Conservation (phyloP, 2,113 vertebrate species). For the Thunnus thynnus region DNA sequence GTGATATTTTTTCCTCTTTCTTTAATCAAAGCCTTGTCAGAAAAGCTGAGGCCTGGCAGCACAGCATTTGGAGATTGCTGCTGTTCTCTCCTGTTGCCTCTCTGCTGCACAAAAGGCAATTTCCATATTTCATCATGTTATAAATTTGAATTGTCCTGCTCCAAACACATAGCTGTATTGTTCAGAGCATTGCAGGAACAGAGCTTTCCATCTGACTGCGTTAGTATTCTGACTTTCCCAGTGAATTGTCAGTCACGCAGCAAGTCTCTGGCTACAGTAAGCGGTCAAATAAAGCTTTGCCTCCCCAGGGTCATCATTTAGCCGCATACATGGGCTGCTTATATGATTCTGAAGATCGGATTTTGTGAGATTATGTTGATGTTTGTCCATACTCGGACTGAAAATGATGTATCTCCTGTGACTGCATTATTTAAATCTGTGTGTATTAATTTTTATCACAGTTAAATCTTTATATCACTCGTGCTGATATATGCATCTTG, state of each 20-base stretch:
- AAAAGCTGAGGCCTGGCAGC: constrained; percentile 35
- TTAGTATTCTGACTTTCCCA: constrained; percentile 59
- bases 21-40: constrained; percentile 66
- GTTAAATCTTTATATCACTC: constrained; percentile 40
- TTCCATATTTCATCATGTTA: constrained; percentile 62
- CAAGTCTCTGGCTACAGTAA: constrained; percentile 52
- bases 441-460: constrained; percentile 35
- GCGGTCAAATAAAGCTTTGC: constrained; percentile 64
- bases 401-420: constrained; percentile 43
- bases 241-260: constrained; percentile 69
- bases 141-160: constrained; percentile 69
- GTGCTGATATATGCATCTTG: constrained; percentile 30
- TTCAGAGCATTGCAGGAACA: constrained; percentile 52
- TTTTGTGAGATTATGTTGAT: constrained; percentile 66
- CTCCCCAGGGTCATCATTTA: constrained; percentile 62
- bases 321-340: constrained; percentile 32
- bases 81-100: constrained; percentile 33
- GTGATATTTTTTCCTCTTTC: constrained; percentile 36
- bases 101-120: constrained; percentile 68
- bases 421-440: constrained; percentile 53
- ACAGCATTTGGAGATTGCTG: constrained; percentile 35
- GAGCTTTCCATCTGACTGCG: constrained; percentile 59
- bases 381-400: constrained; percentile 60
- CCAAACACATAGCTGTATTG: constrained; percentile 54
- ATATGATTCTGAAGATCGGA: constrained; percentile 57